Evolutionary conservation across 2,113 vertebrate species (phyloP).

Genomic region (Porphyrio hochstetteri): DNA sequence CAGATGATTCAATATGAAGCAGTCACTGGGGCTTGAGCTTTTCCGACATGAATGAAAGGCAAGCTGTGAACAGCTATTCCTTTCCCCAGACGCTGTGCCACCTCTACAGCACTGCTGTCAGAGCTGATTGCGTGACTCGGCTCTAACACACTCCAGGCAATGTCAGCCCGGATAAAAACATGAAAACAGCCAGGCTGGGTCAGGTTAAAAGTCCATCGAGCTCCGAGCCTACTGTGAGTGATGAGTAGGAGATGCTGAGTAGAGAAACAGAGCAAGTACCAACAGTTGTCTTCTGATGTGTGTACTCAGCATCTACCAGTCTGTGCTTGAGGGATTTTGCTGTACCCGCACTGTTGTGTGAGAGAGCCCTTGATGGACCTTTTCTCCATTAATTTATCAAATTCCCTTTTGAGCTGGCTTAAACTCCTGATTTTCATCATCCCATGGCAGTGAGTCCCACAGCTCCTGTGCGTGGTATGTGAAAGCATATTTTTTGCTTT

Average conservation of each 20-base stretch:
- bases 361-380: not conserved
- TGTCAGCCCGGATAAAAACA: slow-evolving; percentile 21
- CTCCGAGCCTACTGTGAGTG: not conserved
- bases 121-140: not conserved
- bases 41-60: slow-evolving; percentile 12
- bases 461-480: not conserved
- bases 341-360: not conserved
- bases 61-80: slow-evolving; percentile 20
- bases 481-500: not conserved
- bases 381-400: not conserved
- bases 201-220: slow-evolving; percentile 15
- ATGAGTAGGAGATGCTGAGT: not conserved
- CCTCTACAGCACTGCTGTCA: not conserved
- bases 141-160: slow-evolving; percentile 34
- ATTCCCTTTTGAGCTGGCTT: not conserved
- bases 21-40: slow-evolving; percentile 9
- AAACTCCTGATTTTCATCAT: not conserved
- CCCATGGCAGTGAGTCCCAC: not conserved
- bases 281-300: not conserved
- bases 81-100: not conserved
- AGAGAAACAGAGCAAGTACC: not conserved
- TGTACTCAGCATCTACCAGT: not conserved
- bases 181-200: slow-evolving; percentile 10
- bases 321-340: not conserved
- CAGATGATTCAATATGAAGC: not conserved